Conservation (phyloP, 2,113 vertebrate genomes). For the Ammodytes marinus region DNA sequence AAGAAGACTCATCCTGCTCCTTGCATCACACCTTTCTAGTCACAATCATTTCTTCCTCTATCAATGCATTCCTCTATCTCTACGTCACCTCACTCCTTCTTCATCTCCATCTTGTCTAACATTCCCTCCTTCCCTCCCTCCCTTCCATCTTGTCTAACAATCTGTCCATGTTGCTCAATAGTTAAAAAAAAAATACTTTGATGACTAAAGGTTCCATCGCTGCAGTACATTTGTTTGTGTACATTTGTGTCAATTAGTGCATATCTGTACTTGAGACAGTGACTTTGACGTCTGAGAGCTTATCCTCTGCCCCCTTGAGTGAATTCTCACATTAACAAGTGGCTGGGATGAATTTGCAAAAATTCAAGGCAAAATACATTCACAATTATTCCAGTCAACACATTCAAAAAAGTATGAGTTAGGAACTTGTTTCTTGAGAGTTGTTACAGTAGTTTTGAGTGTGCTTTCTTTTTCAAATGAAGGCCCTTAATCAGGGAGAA, state of each 20-base stretch:
- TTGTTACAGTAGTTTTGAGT: not conserved
- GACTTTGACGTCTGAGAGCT: constrained; percentile 33
- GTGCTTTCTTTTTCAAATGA: constrained; percentile 3
- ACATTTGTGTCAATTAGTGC: not conserved
- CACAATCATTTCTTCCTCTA: constrained; percentile 20
- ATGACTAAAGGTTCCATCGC: constrained; percentile 13
- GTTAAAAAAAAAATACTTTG: not conserved
- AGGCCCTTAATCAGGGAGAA: not conserved
- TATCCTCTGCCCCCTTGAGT: not conserved
- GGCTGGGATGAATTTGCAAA: constrained; percentile 3
- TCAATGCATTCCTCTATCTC: constrained; percentile 34
- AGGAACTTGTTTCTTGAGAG: not conserved
- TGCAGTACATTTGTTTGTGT: not conserved
- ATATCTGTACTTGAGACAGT: not conserved
- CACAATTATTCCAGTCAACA: not conserved
- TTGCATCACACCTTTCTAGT: constrained; percentile 75
- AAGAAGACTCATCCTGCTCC: constrained; percentile 59
- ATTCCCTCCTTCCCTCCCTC: not conserved
- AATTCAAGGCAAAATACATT: constrained; percentile 5
- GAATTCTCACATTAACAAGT: constrained; percentile 12
- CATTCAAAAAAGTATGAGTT: not conserved
- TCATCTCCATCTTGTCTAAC: not conserved
- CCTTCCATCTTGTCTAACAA: not conserved
- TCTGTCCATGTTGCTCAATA: not conserved
- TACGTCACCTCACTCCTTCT: not conserved